These are phyloP conservation scores for Loxodonta africana DNA, from an alignment of 2,113 vertebrate species.

Conservation along the genomic window DNA sequence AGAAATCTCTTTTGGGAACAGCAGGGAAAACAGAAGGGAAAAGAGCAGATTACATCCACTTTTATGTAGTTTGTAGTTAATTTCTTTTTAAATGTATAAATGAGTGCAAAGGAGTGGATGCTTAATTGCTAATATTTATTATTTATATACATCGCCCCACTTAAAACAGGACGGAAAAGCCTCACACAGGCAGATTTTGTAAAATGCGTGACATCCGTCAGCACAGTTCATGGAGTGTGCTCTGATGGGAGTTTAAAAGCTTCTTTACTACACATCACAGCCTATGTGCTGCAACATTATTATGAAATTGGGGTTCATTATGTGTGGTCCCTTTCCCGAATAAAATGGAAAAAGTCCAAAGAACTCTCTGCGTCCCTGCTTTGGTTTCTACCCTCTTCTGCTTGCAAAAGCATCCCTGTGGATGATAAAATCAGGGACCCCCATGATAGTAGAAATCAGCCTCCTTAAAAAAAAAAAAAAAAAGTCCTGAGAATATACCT, in stretches of 20 bases:
- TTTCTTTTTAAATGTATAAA: conserved; percentile 90
- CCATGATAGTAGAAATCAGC: conserved; percentile 80
- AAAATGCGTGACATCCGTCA: conserved; percentile 89
- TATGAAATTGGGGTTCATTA: conserved; percentile 86
- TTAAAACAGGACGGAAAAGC: conserved; percentile 88
- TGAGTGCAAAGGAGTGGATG: conserved; percentile 87
- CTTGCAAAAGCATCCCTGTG: conserved; percentile 76
- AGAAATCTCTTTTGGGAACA: conserved; percentile 81
- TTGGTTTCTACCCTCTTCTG: conserved; percentile 71
- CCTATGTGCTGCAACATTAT: conserved; percentile 84
- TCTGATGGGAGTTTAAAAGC: conserved; percentile 91
- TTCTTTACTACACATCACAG: conserved; percentile 87
- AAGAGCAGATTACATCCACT: conserved; percentile 84
- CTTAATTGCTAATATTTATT: conserved; percentile 92
- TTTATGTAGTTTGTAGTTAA: conserved; percentile 86
- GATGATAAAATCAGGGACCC: conserved; percentile 74
- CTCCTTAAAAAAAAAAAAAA: conserved; percentile 67
- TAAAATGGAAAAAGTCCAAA: conserved; percentile 77
- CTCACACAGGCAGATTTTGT: conserved; percentile 89
- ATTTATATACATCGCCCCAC: conserved; percentile 89
- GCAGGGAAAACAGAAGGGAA: conserved; percentile 86
- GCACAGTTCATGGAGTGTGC: conserved; percentile 90
- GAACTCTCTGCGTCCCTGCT: conserved; percentile 24
- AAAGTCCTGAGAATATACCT: conserved; percentile 65
- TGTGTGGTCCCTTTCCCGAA: conserved; percentile 79